phyloP scores from a whole-genome alignment of 2,797 vertebrate genomes.

The Halcyon leucocephala region DNA sequence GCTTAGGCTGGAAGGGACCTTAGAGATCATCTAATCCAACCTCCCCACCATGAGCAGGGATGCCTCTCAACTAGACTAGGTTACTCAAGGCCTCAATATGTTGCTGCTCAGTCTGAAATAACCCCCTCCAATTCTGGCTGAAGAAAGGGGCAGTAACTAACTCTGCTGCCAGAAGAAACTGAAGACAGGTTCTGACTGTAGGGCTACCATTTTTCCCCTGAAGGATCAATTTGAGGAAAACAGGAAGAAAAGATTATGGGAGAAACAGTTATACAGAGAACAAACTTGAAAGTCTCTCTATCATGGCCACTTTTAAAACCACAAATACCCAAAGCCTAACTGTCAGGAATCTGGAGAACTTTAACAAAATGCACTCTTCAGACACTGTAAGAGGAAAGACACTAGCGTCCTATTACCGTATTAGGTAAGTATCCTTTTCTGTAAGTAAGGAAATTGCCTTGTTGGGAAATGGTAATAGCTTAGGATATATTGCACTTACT shows the following conservation, averaged over 20 bases:
- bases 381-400: not conserved
- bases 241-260: not conserved
- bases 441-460: not conserved
- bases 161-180: not conserved
- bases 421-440: not conserved
- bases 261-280: not conserved
- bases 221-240: not conserved
- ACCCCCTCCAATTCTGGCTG: not conserved
- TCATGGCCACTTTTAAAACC: not conserved
- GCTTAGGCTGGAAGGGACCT: too few relatives aligned
- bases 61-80: too few relatives aligned
- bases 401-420: not conserved
- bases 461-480: not conserved
- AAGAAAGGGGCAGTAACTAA: not conserved
- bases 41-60: too few relatives aligned
- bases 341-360: not conserved
- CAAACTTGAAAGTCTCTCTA: not conserved
- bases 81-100: not conserved
- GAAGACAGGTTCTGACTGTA: not conserved
- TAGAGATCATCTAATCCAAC: too few relatives aligned
- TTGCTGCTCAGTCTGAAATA: not conserved
- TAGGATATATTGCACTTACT: not conserved
- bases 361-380: not conserved
- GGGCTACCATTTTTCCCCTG: not conserved
- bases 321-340: rapidly evolving